Conservation (phyloP, 2,888 invertebrate genomes). For the Lasioglossum lativentre region DNA sequence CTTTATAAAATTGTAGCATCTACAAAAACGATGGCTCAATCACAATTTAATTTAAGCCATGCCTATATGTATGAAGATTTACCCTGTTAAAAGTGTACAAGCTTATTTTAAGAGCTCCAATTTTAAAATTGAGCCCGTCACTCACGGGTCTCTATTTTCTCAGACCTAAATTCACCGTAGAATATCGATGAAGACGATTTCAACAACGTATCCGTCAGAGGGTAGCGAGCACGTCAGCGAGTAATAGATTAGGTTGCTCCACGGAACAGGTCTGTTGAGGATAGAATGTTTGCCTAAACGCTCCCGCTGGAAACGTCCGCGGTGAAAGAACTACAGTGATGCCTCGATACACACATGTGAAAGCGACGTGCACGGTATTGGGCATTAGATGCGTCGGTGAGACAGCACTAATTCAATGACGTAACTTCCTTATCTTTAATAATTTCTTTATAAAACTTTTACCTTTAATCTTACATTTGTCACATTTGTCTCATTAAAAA, state of each 20-base stretch:
- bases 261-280: not conserved
- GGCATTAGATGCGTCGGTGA: not conserved
- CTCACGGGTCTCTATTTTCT: not conserved
- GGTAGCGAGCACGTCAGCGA: not conserved
- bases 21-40: not conserved
- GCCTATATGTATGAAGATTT: not conserved
- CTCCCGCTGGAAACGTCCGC: conserved; percentile 4
- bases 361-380: not conserved
- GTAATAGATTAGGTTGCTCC: conserved; percentile 20
- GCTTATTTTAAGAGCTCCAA: not conserved
- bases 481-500: not conserved
- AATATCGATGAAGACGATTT: not conserved
- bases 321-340: not conserved
- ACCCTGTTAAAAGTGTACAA: not conserved
- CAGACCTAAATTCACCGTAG: not conserved
- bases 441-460: not conserved
- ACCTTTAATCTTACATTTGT: not conserved
- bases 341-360: not conserved
- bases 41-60: not conserved
- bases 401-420: not conserved
- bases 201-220: conserved; percentile 10
- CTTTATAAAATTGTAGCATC: not conserved
- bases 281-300: conserved; percentile 13
- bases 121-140: not conserved
- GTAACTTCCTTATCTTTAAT: not conserved